Evolutionary conservation across 2,797 vertebrate species (phyloP).

Genomic region (Pseudochirops cupreus): DNA sequence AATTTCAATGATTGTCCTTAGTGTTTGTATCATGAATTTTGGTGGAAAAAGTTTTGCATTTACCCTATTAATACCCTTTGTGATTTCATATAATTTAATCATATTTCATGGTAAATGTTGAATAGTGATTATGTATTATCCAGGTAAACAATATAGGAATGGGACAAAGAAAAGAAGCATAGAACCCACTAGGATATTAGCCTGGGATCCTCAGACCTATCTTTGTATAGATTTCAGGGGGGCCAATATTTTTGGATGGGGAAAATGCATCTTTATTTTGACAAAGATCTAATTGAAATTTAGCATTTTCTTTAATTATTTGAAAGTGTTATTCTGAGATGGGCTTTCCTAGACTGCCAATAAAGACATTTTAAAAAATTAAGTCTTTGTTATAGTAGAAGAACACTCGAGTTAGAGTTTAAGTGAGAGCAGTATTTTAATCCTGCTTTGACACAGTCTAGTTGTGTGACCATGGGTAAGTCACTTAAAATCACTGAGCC

Average conservation of each 20-base stretch:
- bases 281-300: background rate
- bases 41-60: background rate
- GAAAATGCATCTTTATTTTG: background rate
- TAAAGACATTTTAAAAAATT: background rate
- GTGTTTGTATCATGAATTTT: background rate
- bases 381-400: background rate
- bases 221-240: background rate
- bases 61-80: background rate
- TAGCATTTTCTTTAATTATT: background rate
- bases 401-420: background rate
- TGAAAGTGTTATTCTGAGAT: background rate
- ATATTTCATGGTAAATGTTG: background rate
- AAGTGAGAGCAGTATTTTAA: background rate
- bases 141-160: background rate
- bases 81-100: background rate
- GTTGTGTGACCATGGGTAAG: background rate
- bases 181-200: background rate
- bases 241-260: background rate
- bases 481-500: background rate
- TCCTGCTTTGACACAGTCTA: background rate
- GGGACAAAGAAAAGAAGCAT: background rate
- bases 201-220: background rate
- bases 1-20: background rate
- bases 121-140: background rate
- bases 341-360: background rate